Conservation (phyloP, 2,888 invertebrate genomes). For the Ornithoptera priamus region DNA sequence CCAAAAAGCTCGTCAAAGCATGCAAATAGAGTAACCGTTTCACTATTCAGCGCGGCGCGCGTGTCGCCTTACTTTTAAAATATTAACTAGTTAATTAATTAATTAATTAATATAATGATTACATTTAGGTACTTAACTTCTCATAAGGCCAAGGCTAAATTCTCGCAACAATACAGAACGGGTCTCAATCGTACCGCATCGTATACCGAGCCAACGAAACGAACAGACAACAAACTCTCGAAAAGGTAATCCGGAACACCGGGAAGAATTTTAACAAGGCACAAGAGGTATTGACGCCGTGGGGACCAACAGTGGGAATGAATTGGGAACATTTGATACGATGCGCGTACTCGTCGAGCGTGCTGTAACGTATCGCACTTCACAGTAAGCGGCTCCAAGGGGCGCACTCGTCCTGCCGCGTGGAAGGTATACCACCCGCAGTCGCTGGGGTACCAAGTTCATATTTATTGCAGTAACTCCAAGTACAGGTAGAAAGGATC, state of each 20-base stretch:
- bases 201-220: slow-evolving; percentile 41
- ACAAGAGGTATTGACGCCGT: slow-evolving; percentile 68
- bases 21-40: slow-evolving; percentile 77
- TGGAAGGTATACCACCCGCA: slow-evolving; percentile 30
- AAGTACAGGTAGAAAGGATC: slow-evolving; percentile 66
- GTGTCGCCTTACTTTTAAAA: slow-evolving; percentile 55
- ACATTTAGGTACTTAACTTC: slow-evolving; percentile 75
- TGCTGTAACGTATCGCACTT: slow-evolving; percentile 55
- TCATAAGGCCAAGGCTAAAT: slow-evolving; percentile 81
- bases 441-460: slow-evolving; percentile 37
- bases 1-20: slow-evolving; percentile 81
- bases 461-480: slow-evolving; percentile 62
- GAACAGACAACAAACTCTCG: slow-evolving; percentile 30
- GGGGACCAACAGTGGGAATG: slow-evolving; percentile 38
- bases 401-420: slow-evolving; percentile 44
- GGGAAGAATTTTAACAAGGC: slow-evolving; percentile 58
- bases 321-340: slow-evolving; percentile 36
- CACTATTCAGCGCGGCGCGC: slow-evolving; percentile 73
- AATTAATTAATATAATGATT: slow-evolving; percentile 72
- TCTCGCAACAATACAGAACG: slow-evolving; percentile 77
- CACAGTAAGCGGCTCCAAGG: slow-evolving; percentile 50
- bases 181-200: slow-evolving; percentile 65
- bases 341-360: slow-evolving; percentile 48
- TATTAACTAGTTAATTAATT: slow-evolving; percentile 37
- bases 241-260: slow-evolving; percentile 33